Conservation (phyloP, 2,888 invertebrate genomes). For the Sthenelais limicola region DNA sequence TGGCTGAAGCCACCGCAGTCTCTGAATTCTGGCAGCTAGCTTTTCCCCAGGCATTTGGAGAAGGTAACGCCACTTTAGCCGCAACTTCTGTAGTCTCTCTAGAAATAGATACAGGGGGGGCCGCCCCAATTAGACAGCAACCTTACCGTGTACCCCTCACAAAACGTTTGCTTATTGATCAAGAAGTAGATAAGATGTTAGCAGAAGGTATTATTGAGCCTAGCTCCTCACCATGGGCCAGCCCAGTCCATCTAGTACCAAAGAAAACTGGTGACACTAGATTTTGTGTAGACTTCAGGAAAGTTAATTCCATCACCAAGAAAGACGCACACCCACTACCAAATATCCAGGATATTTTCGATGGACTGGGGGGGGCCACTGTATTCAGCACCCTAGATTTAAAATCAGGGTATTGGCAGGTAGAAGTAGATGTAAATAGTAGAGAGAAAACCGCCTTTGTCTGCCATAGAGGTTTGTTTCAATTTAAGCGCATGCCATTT, state of each 20-base stretch:
- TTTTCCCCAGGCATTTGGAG: too few relatives aligned
- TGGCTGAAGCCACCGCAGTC: too few relatives aligned
- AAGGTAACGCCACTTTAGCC: too few relatives aligned
- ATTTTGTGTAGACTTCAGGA: conserved; percentile 39
- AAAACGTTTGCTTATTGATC: conserved; percentile 1
- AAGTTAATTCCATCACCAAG: conserved; percentile 29
- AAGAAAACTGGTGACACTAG: conserved; percentile 35
- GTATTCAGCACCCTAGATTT: conserved; percentile 52
- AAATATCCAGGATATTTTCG: conserved; percentile 47
- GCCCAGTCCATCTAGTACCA: conserved; percentile 38
- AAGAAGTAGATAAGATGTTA: conserved; percentile 35
- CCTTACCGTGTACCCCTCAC: conserved; percentile 21
- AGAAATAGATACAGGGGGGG: conserved; percentile 4
- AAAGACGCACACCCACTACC: conserved; percentile 41
- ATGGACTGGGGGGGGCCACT: conserved; percentile 36
- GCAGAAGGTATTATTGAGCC: conserved; percentile 29
- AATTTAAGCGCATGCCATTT: conserved; percentile 44
- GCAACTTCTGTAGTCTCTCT: too few relatives aligned
- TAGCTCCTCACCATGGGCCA: conserved; percentile 25
- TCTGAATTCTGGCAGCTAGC: too few relatives aligned
- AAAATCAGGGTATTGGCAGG: conserved; percentile 52
- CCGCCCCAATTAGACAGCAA: conserved; percentile 15
- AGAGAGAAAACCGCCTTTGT: conserved; percentile 47
- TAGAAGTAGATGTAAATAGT: conserved; percentile 42
- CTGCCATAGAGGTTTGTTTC: conserved; percentile 47